Percentiles rank a stretch among this genome's conserved stretches.
Evolutionary conservation across 1,140 invertebrate species (phyloP).

Genomic region (Ips typographus): DNA sequence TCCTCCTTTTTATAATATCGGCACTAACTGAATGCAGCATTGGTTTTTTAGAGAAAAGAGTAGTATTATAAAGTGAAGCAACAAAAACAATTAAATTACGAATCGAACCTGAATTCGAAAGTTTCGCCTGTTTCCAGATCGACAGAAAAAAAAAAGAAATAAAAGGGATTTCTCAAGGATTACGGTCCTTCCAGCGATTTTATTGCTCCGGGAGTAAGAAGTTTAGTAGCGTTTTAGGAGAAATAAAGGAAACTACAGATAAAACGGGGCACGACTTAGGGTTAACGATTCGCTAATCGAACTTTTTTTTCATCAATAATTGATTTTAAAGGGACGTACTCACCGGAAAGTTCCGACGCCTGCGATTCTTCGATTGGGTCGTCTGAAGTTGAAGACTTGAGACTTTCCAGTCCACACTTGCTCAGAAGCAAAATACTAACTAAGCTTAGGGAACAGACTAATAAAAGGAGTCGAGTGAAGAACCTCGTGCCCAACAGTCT

Average conservation of each 20-base stretch:
- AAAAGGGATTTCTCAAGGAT: constrained; percentile 1
- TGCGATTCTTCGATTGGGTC: constrained; percentile 21
- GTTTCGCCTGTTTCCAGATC: not conserved
- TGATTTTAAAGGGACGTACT: not conserved
- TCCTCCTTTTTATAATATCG: too few species aligned
- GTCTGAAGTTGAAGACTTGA: constrained; percentile 37
- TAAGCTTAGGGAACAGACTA: constrained; percentile 58
- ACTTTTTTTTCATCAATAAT: not conserved
- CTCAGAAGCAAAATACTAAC: constrained; percentile 59
- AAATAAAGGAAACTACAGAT: constrained; percentile 2
- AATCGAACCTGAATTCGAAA: constrained; percentile 1
- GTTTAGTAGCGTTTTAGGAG: not conserved
- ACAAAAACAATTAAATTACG: not conserved
- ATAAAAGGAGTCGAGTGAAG: constrained; percentile 58
- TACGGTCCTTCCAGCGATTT: not conserved
- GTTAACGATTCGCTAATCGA: constrained; percentile 1
- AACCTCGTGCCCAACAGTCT: constrained; percentile 58
- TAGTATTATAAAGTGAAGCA: not conserved
- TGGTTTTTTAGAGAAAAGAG: not conserved
- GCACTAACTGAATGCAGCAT: too few species aligned
- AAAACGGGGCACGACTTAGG: not conserved
- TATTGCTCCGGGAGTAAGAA: not conserved
- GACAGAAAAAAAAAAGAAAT: not conserved
- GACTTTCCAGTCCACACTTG: constrained; percentile 55
- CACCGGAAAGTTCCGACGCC: constrained; percentile 23